Percentiles rank a stretch among this genome's conserved stretches.
Evolutionary conservation across 2,797 vertebrate genomes (phyloP).

Genomic region (Sternotherus odoratus): DNA sequence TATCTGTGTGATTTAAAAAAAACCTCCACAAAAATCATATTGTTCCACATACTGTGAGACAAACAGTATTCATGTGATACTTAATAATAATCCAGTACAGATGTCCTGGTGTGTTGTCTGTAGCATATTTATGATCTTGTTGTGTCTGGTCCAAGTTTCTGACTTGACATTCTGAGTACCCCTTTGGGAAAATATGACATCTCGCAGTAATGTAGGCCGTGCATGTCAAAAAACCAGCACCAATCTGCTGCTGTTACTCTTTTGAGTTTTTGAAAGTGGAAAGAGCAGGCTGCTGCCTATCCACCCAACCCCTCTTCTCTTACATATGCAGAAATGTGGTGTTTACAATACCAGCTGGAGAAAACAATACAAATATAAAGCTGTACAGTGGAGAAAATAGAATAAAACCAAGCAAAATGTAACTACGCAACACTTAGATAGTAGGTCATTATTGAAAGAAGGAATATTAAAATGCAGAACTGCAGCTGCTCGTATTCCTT

Average conservation of each 20-base stretch:
- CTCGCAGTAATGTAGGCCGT: conserved; percentile 45
- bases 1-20: neutral
- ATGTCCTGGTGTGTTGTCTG: conserved; percentile 44
- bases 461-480: neutral
- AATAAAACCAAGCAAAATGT: neutral
- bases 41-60: neutral
- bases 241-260: conserved; percentile 70
- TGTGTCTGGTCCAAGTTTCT: conserved; percentile 65
- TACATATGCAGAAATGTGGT: conserved; percentile 40
- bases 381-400: neutral
- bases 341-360: conserved; percentile 67
- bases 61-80: conserved; percentile 33
- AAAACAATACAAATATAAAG: conserved; percentile 28
- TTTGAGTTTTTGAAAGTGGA: conserved; percentile 53
- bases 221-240: conserved; percentile 57
- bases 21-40: neutral
- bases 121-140: conserved; percentile 64
- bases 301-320: neutral
- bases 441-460: neutral
- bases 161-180: conserved; percentile 60
- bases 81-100: conserved; percentile 49
- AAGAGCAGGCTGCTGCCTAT: conserved; percentile 60
- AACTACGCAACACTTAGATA: neutral
- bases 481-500: neutral
- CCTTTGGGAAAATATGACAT: conserved; percentile 68